A percentile compares a stretch with the other conserved stretches of the same genome.
These are phyloP conservation scores for Trematocara caparti DNA, from an alignment of 2,797 vertebrate genomes.

Conservation along the genomic window DNA sequence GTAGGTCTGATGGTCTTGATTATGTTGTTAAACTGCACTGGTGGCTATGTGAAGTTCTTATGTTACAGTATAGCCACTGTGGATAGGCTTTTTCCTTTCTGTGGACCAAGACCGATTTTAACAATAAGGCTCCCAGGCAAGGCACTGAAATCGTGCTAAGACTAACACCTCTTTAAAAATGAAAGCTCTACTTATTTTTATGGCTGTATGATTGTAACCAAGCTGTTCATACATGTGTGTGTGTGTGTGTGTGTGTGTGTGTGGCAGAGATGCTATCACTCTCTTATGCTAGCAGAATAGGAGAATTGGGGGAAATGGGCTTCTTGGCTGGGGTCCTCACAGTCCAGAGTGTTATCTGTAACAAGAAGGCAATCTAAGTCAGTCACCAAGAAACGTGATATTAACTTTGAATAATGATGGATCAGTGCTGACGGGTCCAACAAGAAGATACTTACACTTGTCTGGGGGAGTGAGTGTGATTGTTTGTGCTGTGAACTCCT, in stretches of 20 bases:
- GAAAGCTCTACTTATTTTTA: constrained; percentile 22
- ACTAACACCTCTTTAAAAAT: constrained; percentile 14
- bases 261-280: constrained; percentile 40
- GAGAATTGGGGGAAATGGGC: constrained; percentile 89
- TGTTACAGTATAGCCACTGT: constrained; percentile 44
- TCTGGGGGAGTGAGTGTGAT: constrained; percentile 89
- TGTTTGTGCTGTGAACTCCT: constrained; percentile 88
- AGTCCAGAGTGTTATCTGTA: constrained; percentile 75
- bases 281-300: constrained; percentile 78
- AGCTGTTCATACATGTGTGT: not conserved
- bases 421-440: not conserved
- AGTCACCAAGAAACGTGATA: not conserved
- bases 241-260: not conserved
- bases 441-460: constrained; percentile 76
- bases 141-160: constrained; percentile 45
- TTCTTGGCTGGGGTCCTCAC: constrained; percentile 64
- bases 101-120: constrained; percentile 16
- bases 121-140: constrained; percentile 34
- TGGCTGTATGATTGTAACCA: constrained; percentile 6
- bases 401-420: not conserved
- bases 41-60: constrained; percentile 14
- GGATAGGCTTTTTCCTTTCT: constrained; percentile 29
- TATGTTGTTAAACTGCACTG: constrained; percentile 33
- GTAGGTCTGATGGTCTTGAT: constrained; percentile 17
- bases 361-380: not conserved